Evolutionary conservation across 2,888 invertebrate genomes (phyloP).

Genomic region (Parelbella ahira): DNA sequence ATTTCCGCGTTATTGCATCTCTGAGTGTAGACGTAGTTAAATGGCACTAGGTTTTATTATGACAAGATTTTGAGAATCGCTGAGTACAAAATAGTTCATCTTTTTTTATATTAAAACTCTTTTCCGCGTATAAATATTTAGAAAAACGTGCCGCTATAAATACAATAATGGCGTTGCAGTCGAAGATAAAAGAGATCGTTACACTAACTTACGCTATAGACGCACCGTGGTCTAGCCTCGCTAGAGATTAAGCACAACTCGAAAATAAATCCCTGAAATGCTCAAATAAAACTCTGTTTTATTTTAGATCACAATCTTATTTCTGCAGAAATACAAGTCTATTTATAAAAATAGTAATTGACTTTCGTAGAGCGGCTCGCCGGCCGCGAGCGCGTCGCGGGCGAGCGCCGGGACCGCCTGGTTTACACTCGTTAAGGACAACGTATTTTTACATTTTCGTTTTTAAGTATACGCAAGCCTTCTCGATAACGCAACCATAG

Average conservation of each 20-base stretch:
- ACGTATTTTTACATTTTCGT: neutral
- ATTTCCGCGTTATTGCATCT: slow-evolving; percentile 57
- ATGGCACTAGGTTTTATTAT: slow-evolving; percentile 76
- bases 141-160: slow-evolving; percentile 50
- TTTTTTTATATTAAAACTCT: slow-evolving; percentile 17
- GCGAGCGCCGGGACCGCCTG: slow-evolving; percentile 19
- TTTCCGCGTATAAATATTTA: slow-evolving; percentile 10
- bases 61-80: slow-evolving; percentile 63
- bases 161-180: slow-evolving; percentile 35
- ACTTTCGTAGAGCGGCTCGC: slow-evolving; percentile 55
- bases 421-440: slow-evolving; percentile 18
- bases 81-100: slow-evolving; percentile 35
- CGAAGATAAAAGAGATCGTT: slow-evolving; percentile 50
- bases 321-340: slow-evolving; percentile 63
- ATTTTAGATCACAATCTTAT: slow-evolving; percentile 75
- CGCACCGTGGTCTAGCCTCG: slow-evolving; percentile 69
- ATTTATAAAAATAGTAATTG: slow-evolving; percentile 75
- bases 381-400: slow-evolving; percentile 52
- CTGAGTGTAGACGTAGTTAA: slow-evolving; percentile 65
- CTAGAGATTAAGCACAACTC: slow-evolving; percentile 72
- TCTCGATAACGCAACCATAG: neutral
- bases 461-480: too few relatives aligned
- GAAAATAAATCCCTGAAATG: slow-evolving; percentile 70
- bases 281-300: slow-evolving; percentile 80
- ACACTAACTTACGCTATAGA: slow-evolving; percentile 49